These are phyloP conservation scores for Cydia amplana DNA, from an alignment of 1,140 invertebrate genomes.

Conservation along the genomic window DNA sequence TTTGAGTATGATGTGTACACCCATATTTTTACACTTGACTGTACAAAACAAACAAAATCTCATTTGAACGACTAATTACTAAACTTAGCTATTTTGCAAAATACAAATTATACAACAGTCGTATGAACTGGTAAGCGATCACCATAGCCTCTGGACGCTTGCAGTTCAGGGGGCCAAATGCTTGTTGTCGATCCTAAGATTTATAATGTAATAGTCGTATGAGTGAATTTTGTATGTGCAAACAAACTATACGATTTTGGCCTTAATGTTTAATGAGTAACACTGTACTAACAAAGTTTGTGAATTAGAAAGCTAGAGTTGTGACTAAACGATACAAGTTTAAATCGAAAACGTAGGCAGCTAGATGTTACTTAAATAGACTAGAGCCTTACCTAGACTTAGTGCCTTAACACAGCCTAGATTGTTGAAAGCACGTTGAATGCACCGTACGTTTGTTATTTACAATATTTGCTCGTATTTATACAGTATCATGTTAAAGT, in stretches of 20 bases:
- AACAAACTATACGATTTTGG: neutral
- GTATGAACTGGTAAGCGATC: too few species aligned
- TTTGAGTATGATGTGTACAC: too few species aligned
- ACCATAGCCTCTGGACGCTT: too few species aligned
- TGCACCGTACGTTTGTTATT: conserved; percentile 52
- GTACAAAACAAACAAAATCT: neutral
- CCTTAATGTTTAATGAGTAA: neutral
- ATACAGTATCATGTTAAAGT: conserved; percentile 34
- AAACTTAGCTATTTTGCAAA: too few species aligned
- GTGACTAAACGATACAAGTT: conserved; percentile 19
- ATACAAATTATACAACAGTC: too few species aligned
- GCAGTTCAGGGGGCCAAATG: too few species aligned
- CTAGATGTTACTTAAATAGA: conserved; percentile 35
- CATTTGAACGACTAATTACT: too few species aligned
- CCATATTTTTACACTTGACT: too few species aligned
- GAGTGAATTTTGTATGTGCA: neutral
- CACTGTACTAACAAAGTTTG: conserved; percentile 9
- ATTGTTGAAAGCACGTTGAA: conserved; percentile 29
- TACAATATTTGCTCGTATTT: conserved; percentile 33
- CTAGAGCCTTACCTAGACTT: conserved; percentile 48
- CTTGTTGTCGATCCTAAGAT: too few species aligned
- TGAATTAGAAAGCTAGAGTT: conserved; percentile 32
- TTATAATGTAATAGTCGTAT: too few species aligned
- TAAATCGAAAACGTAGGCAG: conserved; percentile 36
- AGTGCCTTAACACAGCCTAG: conserved; percentile 61